Conservation (phyloP, 1,140 invertebrate genomes). For the Cherax destructor region DNA sequence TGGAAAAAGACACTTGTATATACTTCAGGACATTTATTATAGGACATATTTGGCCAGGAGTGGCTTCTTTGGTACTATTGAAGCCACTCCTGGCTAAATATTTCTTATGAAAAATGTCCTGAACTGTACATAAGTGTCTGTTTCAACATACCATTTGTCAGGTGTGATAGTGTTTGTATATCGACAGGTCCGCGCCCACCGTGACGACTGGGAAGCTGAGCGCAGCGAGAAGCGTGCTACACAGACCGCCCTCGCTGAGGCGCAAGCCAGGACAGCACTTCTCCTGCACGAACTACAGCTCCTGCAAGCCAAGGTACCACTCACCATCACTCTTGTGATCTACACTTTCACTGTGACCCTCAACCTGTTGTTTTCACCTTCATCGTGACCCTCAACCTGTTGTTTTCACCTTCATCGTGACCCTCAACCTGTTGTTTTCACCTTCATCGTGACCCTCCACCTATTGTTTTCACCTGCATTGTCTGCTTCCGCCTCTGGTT, state of each 20-base stretch:
- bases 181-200: conserved; percentile 42
- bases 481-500: no score
- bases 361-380: no score
- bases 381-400: not conserved
- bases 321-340: not conserved
- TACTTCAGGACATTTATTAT: no score
- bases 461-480: no score
- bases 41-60: no score
- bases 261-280: conserved; percentile 48
- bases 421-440: not conserved
- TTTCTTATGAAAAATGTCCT: no score
- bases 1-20: no score
- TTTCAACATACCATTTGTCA: no score
- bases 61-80: no score
- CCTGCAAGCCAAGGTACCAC: conserved; percentile 54
- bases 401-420: not conserved
- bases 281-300: conserved; percentile 53
- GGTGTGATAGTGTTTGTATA: not conserved
- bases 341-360: not conserved
- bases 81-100: no score
- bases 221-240: conserved; percentile 53
- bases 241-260: conserved; percentile 40
- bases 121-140: no score
- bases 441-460: no score
- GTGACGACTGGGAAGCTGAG: conserved; percentile 62